These are phyloP conservation scores for Aulostomus chinensis DNA, from an alignment of 2,797 vertebrate genomes.

Conservation along the genomic window DNA sequence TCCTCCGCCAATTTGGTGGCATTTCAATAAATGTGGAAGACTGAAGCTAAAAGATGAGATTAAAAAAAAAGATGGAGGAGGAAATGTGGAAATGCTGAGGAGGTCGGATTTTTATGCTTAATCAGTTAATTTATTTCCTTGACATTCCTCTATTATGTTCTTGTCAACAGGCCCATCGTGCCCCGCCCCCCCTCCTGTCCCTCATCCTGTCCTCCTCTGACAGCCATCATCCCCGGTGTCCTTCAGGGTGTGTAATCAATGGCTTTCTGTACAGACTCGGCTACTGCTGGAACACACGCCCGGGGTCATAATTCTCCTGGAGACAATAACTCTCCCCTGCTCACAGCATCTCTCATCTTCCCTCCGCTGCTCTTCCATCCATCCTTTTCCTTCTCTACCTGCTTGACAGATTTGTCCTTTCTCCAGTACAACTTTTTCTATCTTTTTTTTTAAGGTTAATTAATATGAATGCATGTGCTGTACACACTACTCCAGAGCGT, in stretches of 20 bases:
- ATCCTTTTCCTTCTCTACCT: slow-evolving; percentile 27
- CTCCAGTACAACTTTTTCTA: slow-evolving; percentile 4
- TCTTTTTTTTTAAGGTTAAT: slow-evolving; percentile 25
- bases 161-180: slow-evolving; percentile 44
- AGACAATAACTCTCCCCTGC: slow-evolving; percentile 69
- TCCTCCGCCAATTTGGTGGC: slow-evolving; percentile 18
- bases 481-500: too few relatives aligned
- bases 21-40: slow-evolving; percentile 27
- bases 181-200: slow-evolving; percentile 7
- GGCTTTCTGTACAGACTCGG: slow-evolving; percentile 60
- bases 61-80: background rate
- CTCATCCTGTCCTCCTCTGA: slow-evolving; percentile 34
- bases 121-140: slow-evolving; percentile 44
- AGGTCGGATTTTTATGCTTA: slow-evolving; percentile 31
- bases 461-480: slow-evolving; percentile 11
- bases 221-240: slow-evolving; percentile 56
- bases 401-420: too few relatives aligned
- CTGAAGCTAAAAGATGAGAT: background rate
- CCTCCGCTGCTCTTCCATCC: slow-evolving; percentile 18
- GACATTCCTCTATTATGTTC: slow-evolving; percentile 56
- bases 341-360: slow-evolving; percentile 55
- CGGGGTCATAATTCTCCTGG: slow-evolving; percentile 66
- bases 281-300: slow-evolving; percentile 56
- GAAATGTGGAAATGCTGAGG: slow-evolving; percentile 17
- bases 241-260: slow-evolving; percentile 74